A percentile compares a stretch with the other conserved stretches of the same genome.
phyloP scores from a whole-genome alignment of 2,113 vertebrate species.

The Actenoides hombroni region DNA sequence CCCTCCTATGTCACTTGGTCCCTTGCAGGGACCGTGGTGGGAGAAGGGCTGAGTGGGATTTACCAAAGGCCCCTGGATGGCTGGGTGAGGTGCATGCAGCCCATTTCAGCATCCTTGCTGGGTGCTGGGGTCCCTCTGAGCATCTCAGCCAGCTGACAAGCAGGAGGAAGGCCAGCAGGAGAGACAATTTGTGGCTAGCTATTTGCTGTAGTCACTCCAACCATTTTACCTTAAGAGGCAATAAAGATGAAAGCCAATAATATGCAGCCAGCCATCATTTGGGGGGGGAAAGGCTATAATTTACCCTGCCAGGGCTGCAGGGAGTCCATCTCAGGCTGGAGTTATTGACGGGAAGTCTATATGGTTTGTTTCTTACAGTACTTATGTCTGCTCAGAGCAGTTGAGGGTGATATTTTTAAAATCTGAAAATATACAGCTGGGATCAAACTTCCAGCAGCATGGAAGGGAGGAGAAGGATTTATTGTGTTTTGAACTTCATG shows the following conservation, averaged over 20 bases:
- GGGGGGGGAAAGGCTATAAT: neutral
- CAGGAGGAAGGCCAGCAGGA: neutral
- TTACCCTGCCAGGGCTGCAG: conserved; percentile 39
- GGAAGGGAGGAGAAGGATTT: neutral
- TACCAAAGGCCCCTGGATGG: neutral
- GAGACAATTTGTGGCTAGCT: neutral
- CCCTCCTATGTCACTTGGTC: neutral
- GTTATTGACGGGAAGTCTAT: conserved; percentile 32
- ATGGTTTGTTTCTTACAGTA: conserved; percentile 2
- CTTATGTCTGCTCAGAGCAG: neutral
- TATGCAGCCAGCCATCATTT: neutral
- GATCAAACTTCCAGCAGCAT: neutral
- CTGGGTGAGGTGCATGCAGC: accelerated
- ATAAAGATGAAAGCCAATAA: conserved; percentile 64
- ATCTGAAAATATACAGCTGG: conserved; percentile 26
- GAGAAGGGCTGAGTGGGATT: neutral
- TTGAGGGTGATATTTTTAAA: conserved; percentile 49
- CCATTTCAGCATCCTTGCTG: neutral
- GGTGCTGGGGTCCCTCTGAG: neutral
- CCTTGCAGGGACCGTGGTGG: neutral
- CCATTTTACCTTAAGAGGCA: conserved; percentile 40
- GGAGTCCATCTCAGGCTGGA: conserved; percentile 28
- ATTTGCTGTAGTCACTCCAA: conserved; percentile 6
- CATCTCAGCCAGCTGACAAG: neutral
- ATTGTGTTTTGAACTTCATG: neutral